phyloP scores from a whole-genome alignment of 1,140 invertebrate genomes.

The Lepidurus apus region DNA sequence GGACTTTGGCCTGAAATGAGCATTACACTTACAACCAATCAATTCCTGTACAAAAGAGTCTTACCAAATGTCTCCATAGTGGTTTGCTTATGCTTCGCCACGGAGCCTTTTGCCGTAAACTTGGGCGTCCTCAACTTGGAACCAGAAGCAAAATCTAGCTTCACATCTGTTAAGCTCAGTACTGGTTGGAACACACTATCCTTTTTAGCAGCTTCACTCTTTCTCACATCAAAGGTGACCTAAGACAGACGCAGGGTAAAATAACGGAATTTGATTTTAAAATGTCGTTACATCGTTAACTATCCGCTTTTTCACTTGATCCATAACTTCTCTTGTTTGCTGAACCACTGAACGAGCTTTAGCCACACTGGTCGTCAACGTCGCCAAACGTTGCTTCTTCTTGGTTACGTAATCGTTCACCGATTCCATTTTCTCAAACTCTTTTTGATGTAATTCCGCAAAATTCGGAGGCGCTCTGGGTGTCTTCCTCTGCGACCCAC shows the following conservation, averaged over 20 bases:
- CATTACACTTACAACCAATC: neutral
- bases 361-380: constrained; percentile 27
- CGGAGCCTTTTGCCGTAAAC: constrained; percentile 32
- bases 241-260: neutral
- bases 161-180: neutral
- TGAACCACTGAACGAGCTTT: neutral
- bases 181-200: neutral
- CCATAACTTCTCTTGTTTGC: neutral
- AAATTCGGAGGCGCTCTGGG: constrained; percentile 29
- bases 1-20: neutral
- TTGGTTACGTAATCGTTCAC: constrained; percentile 32
- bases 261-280: constrained; percentile 6
- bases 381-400: constrained; percentile 26
- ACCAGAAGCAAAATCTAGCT: neutral
- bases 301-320: constrained; percentile 29
- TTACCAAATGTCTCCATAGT: constrained; percentile 24
- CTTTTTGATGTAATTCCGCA: constrained; percentile 28
- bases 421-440: constrained; percentile 32
- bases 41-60: neutral
- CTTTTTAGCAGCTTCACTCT: neutral
- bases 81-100: constrained; percentile 28
- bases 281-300: neutral
- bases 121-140: neutral
- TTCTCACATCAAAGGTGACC: neutral
- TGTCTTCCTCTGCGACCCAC: neutral